Conservation (phyloP, 2,888 invertebrate genomes). For the Phanerotoma sp. region DNA sequence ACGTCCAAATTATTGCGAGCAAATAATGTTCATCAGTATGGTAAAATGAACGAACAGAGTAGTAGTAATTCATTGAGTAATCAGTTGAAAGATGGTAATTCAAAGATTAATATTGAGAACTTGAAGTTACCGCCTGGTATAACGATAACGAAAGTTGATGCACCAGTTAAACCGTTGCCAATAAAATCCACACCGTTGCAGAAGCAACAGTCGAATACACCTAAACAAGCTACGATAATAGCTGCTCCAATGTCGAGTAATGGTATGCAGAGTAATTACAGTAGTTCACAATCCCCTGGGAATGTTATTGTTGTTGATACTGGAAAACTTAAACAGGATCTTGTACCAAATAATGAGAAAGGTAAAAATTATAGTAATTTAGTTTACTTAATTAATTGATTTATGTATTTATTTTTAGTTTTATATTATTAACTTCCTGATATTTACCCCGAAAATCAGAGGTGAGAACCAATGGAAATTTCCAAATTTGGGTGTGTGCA, state of each 20-base stretch:
- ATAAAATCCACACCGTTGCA: conserved; percentile 48
- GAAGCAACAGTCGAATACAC: conserved; percentile 45
- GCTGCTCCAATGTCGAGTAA: conserved; percentile 51
- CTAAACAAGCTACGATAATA: conserved; percentile 54
- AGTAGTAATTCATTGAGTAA: conserved; percentile 36
- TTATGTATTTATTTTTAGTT: too few relatives aligned
- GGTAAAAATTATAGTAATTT: conserved; percentile 33
- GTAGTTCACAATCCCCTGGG: conserved; percentile 57
- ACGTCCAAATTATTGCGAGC: conserved; percentile 28
- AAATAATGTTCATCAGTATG: conserved; percentile 3
- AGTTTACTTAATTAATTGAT: conserved; percentile 7
- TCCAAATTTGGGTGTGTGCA: too few relatives aligned
- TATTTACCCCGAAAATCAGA: too few relatives aligned
- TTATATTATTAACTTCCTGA: too few relatives aligned
- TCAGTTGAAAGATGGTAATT: conserved; percentile 45
- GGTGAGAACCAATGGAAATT: too few relatives aligned
- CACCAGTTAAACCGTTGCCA: conserved; percentile 49
- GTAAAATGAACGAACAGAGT: neutral
- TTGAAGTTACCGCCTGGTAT: conserved; percentile 74
- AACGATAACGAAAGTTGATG: conserved; percentile 72
- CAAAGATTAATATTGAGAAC: conserved; percentile 53
- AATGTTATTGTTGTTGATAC: conserved; percentile 67
- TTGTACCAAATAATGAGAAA: conserved; percentile 51
- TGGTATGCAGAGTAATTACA: conserved; percentile 47
- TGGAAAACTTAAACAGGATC: conserved; percentile 60